phyloP scores from a whole-genome alignment of 1,140 invertebrate species.

The Bombyx mandarina region DNA sequence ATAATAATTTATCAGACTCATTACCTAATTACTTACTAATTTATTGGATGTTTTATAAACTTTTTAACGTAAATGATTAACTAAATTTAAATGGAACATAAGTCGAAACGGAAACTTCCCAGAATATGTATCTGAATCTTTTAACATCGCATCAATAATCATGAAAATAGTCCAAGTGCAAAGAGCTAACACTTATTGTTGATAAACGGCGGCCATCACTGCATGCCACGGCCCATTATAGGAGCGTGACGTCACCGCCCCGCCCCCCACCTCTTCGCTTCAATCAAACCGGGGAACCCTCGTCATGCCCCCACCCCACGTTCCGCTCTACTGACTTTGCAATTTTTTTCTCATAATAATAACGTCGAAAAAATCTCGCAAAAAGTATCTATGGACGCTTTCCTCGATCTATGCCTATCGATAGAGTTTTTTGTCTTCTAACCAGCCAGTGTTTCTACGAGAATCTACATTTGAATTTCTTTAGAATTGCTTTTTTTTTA shows the following conservation, averaged over 20 bases:
- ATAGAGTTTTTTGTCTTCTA: conserved; percentile 38
- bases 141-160: too few species aligned
- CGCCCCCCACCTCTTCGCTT: conserved; percentile 59
- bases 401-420: conserved; percentile 56
- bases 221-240: conserved; percentile 67
- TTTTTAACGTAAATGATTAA: too few species aligned
- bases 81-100: too few species aligned
- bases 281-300: conserved; percentile 68
- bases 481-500: background rate
- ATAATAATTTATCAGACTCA: too few species aligned
- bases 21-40: too few species aligned
- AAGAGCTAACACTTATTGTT: conserved; percentile 36
- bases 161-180: conserved; percentile 45
- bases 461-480: conserved; percentile 50
- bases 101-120: too few species aligned
- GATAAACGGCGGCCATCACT: conserved; percentile 68
- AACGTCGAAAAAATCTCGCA: conserved; percentile 68
- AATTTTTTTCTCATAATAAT: conserved; percentile 70
- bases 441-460: conserved; percentile 26
- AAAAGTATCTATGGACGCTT: conserved; percentile 65
- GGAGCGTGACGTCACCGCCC: conserved; percentile 68
- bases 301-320: conserved; percentile 64
- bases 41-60: too few species aligned
- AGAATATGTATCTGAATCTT: too few species aligned
- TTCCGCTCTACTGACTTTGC: conserved; percentile 66